Evolutionary conservation across 1,140 invertebrate genomes (phyloP), one percentile per base, ranked within the genome.

Genomic region (Ruditapes philippinarum): DNA sequence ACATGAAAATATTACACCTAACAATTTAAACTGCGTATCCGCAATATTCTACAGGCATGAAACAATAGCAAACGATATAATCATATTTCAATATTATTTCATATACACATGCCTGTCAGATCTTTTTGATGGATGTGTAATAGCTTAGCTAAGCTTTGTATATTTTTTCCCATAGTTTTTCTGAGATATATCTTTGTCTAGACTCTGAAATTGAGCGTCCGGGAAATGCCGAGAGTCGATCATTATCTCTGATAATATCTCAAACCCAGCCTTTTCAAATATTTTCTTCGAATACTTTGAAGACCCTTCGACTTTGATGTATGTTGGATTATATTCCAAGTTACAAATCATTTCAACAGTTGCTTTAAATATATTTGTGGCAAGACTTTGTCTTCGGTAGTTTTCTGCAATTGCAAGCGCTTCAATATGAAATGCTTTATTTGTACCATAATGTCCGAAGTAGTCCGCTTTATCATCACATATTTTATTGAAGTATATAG

Each of bases 221-320:
- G 33, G 45, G 31, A 51, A 28, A 19, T 60, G 12, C 51, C 51
- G 65, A 1, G 38, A 22, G 2, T 36, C 51, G 62, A 38, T 60
- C 0, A 4, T 3, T 1, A 54, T 7, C 4, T 86, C 70, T 60
- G 4, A 62, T 9, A 86, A 49, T 42, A 84, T 40, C 60, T 82
- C 80, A 49, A 87, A 25, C 38, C 86, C 38, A 62, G 85, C 31
- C 17, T 54, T 22, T n/a, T 68, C 42, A 57, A 57, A 60, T 33
- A 45, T 31, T 65, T 62, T 33, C 88, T 82, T 49, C 4, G 78
- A 62, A 38, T 81, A 80, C 38, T 68, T 65, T 17, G 80, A 65
- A 14, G 40, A 31, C n/a, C 40, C 60, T 42, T 57, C 78, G 22
- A 42, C 60, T 73, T 65, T 88, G 9, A 62, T 80, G 25, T 68